Conservation (phyloP, 2,888 invertebrate genomes). For the Pyrrhosoma nymphula region DNA sequence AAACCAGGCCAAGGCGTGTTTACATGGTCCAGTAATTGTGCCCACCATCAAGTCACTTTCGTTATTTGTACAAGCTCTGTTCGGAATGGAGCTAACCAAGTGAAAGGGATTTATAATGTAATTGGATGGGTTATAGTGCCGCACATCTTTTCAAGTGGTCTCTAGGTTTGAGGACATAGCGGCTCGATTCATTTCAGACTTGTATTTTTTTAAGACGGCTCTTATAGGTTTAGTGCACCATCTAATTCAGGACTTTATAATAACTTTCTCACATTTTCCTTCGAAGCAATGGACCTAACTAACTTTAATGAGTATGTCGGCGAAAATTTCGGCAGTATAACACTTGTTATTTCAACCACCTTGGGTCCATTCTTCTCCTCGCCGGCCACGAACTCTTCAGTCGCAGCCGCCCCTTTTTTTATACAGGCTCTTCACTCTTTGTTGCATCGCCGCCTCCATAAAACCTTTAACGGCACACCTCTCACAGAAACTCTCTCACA, state of each 20-base stretch:
- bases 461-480: constrained; percentile 51
- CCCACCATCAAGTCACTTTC: not conserved
- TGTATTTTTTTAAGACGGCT: not conserved
- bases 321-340: constrained; percentile 8
- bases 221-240: not conserved
- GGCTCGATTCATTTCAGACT: not conserved
- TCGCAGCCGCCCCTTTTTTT: constrained; percentile 21
- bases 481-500: not conserved
- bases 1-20: not conserved
- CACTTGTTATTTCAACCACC: constrained; percentile 11
- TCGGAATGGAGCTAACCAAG: not conserved
- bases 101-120: not conserved
- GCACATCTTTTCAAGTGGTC: not conserved
- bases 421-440: not conserved
- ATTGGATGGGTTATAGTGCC: not conserved
- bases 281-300: not conserved
- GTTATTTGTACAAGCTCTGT: not conserved
- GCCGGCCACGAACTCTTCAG: constrained; percentile 10
- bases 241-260: constrained; percentile 28
- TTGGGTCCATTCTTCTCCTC: constrained; percentile 1
- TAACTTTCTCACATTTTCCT: constrained; percentile 11
- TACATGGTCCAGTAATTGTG: not conserved
- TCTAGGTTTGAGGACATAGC: not conserved
- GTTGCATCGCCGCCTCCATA: constrained; percentile 59
- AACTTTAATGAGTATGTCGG: constrained; percentile 30